Evolutionary conservation across 2,797 vertebrate species (phyloP), one percentile per base, ranked within the genome.

Genomic region (Catostomus latipinnis): DNA sequence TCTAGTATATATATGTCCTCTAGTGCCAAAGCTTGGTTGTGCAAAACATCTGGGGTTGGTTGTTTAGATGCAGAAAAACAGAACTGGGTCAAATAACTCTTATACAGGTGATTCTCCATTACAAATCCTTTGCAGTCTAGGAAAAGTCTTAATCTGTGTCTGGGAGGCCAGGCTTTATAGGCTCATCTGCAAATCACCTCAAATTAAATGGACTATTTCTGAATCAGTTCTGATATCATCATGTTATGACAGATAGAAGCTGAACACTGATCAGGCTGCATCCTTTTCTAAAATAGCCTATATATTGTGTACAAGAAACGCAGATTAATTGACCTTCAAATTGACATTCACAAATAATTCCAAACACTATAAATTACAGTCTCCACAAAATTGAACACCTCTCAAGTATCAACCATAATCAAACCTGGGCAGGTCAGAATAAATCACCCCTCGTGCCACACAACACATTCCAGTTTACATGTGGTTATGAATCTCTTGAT

Each of bases 151-250:
- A 72, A 79, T 80, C 61, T 72, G 60, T 79, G 61, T 73, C 70
- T 79, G 70, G 48, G 13, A 66, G 12, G 16, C 6, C 45, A 73
- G 68, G 48, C n/a, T 0, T 70, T 63, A 52, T 52, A 62, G 18
- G 18, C 69, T 72, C 14, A 72, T 80, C 45, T 79, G 60, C 53
- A 79, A 79, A 72, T 72, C 69, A 58, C 45, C 8, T 48, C 61
- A 72, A 66, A 80, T 73, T 16, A 73, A 73, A 80, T 73, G 4
- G 61, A 45, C 61, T 73, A 49, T 72, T 80, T 80, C n/a, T 72
- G 12, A 71, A 72, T 65, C 69, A 63, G 50, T 45, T 71, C 61
- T 48, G 77, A 80, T 66, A 72, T 66, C 69, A 79, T 66, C 50
- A 71, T 54, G 57, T 34, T 71, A 73, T 8, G 4, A 67, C 8